These are phyloP conservation scores for Epinephelus malabaricus DNA, from an alignment of 2,797 vertebrate genomes.

Conservation along the genomic window DNA sequence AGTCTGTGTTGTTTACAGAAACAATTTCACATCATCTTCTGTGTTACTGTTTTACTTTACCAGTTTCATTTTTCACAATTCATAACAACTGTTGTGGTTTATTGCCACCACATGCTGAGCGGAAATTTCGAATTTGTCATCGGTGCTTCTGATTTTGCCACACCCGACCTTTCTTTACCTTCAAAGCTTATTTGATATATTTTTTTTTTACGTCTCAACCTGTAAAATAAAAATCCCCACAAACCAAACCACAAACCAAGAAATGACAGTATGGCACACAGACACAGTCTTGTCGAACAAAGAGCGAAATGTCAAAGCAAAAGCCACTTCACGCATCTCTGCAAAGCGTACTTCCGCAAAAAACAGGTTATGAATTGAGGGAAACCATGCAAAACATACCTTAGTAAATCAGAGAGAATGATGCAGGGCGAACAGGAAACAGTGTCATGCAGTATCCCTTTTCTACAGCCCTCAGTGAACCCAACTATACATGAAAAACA, in stretches of 20 bases:
- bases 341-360: constrained; percentile 71
- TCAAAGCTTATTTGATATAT: constrained; percentile 57
- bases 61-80: constrained; percentile 56
- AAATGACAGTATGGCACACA: constrained; percentile 51
- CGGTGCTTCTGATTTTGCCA: constrained; percentile 73
- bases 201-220: constrained; percentile 28
- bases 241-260: constrained; percentile 71
- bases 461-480: constrained; percentile 82
- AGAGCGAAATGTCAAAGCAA: constrained; percentile 79
- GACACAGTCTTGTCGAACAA: constrained; percentile 73
- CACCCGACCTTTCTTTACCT: constrained; percentile 74
- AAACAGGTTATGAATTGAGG: constrained; percentile 65
- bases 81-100: constrained; percentile 51
- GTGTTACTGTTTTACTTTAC: constrained; percentile 31
- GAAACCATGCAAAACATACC: constrained; percentile 88
- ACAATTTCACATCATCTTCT: constrained; percentile 41
- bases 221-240: constrained; percentile 63
- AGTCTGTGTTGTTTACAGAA: constrained; percentile 36
- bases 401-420: constrained; percentile 84
- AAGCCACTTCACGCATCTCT: constrained; percentile 68
- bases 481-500: constrained; percentile 81
- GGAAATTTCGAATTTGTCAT: constrained; percentile 72
- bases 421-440: constrained; percentile 76
- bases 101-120: constrained; percentile 68
- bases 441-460: constrained; percentile 86